A percentile compares a stretch with the other conserved stretches of the same genome.
phyloP scores from a whole-genome alignment of 2,888 invertebrate genomes.

The Helicoverpa assulta region DNA sequence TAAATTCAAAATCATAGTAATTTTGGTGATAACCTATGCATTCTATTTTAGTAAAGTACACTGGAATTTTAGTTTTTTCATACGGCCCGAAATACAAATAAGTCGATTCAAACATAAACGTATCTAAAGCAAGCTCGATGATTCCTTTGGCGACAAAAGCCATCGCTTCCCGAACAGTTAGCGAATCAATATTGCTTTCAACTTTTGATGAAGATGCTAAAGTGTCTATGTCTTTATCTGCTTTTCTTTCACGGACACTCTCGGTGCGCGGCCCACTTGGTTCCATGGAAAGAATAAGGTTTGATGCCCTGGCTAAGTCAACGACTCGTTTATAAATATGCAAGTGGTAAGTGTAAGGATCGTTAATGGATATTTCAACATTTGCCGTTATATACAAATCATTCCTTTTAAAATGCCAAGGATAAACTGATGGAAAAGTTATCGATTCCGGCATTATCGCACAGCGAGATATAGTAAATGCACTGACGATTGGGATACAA shows the following conservation, averaged over 20 bases:
- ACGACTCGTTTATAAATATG: constrained; percentile 71
- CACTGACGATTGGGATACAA: constrained; percentile 72
- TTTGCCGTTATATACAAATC: constrained; percentile 69
- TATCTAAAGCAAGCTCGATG: constrained; percentile 72
- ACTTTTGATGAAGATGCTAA: neutral
- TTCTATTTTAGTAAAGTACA: constrained; percentile 77
- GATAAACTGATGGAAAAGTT: constrained; percentile 73
- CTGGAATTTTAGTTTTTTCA: constrained; percentile 66
- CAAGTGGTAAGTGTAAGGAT: constrained; percentile 72
- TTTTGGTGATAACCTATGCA: constrained; percentile 79
- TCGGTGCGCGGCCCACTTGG: constrained; percentile 65
- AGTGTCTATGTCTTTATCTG: constrained; percentile 13
- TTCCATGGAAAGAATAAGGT: constrained; percentile 62
- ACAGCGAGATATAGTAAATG: constrained; percentile 57
- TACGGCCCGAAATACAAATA: constrained; percentile 69
- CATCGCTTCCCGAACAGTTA: constrained; percentile 62
- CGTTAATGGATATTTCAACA: constrained; percentile 67
- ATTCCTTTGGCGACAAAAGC: constrained; percentile 67
- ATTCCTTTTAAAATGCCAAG: constrained; percentile 76
- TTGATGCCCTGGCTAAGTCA: constrained; percentile 62
- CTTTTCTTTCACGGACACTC: constrained; percentile 63
- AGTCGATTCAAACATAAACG: constrained; percentile 76
- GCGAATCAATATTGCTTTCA: constrained; percentile 41
- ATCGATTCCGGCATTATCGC: constrained; percentile 72
- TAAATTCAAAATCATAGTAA: constrained; percentile 76